Base-by-base conservation (phyloP, 2,888 invertebrate species). In the Lissonota sp. region DNA sequence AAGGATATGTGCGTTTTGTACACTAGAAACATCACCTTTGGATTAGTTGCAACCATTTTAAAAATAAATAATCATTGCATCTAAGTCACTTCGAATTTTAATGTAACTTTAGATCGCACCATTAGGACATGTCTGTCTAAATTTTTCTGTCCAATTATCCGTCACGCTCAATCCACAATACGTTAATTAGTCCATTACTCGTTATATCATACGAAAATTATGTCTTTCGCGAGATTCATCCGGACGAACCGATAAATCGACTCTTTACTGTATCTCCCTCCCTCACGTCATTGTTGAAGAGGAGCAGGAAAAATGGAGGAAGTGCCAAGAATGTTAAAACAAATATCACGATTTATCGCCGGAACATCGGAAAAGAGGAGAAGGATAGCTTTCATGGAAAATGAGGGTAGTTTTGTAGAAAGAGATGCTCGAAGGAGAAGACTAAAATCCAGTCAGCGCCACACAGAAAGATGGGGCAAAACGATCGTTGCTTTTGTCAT, bases 271-370 rank as follows among this genome's bases (percentile, higher is more conserved):
- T n/a, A n/a, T n/a, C 53, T 53, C 14, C 14, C 53, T n/a, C 53
- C 7, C 53, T 53, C 39, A 4, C 26, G 12, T 40, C 26, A n/a
- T 57, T 7, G 16, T 37, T 62, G 40, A 53, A 76, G 70, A 63
- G 69, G 60, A 51, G 76, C 26, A 3, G 26, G 26, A 26, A 26
- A 26, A 26, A 26, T 26, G 87, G 88, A 89, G 89, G 87, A 90
- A 91, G 87, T 86, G 90, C 88, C 85, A 88, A 87, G 91, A 91
- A 91, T 91, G 90, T 92, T 91, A 91, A 92, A 91, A 90, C 89
- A 89, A 87, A 89, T 88, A 91, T 90, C 87, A 90, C 89, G 91
- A 92, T 91, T 91, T 91, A 92, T 91, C 87, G 91, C 88, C 82
- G 87, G 86, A 88, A 89, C 88, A 91, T 90, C 88, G 88, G 84